phyloP scores from a whole-genome alignment of 2,888 invertebrate genomes.

The Eulithis prunata region DNA sequence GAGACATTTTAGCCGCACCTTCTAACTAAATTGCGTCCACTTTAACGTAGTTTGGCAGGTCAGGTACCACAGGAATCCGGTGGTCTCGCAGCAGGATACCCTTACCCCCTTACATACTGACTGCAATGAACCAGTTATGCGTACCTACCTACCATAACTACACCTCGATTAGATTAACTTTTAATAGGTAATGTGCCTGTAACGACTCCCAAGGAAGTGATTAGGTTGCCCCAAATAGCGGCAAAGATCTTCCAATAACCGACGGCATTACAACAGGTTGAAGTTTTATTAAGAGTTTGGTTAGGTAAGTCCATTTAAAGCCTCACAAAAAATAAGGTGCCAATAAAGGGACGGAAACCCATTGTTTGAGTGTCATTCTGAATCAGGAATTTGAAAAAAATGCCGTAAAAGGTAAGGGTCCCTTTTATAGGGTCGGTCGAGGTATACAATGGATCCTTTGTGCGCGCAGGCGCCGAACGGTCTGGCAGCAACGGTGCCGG shows the following conservation, averaged over 20 bases:
- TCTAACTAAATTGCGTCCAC: conserved; percentile 32
- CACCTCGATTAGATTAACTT: background rate
- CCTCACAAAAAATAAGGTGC: conserved; percentile 81
- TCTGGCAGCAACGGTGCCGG: conserved; percentile 66
- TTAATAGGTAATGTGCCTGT: background rate
- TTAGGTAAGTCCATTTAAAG: conserved; percentile 75
- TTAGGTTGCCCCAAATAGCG: conserved; percentile 28
- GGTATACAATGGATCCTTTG: conserved; percentile 81
- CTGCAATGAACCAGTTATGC: conserved; percentile 4
- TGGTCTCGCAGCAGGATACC: conserved; percentile 3
- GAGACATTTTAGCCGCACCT: conserved; percentile 61
- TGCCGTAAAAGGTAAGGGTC: conserved; percentile 67
- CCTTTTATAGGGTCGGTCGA: conserved; percentile 69
- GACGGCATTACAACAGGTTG: conserved; percentile 73
- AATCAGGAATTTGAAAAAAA: conserved; percentile 79
- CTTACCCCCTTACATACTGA: background rate
- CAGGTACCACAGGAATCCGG: background rate
- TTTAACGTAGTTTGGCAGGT: conserved; percentile 21
- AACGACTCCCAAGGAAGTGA: background rate
- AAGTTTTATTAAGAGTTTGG: conserved; percentile 72
- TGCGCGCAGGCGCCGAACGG: conserved; percentile 80
- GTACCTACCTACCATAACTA: background rate
- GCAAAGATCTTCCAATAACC: conserved; percentile 47
- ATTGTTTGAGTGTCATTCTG: conserved; percentile 81
- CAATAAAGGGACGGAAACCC: conserved; percentile 84